Evolutionary conservation across 2,888 invertebrate genomes (phyloP), one percentile per base, ranked within the genome.

Genomic region (Crematogaster levior): DNA sequence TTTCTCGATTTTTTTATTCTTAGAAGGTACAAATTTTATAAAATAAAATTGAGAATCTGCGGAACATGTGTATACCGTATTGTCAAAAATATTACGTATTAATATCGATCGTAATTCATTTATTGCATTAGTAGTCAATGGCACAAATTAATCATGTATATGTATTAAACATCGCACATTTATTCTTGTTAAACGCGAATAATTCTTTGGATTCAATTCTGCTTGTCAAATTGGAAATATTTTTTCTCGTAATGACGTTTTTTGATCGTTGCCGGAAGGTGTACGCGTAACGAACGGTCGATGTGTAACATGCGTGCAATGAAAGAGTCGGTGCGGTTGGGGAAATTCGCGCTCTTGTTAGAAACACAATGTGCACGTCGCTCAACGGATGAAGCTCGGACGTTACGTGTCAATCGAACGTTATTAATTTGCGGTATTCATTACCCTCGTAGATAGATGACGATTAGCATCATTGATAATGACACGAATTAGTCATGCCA

Each of bases 361-460:
- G 77, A 43, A 70, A 79, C 43, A 79, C 77, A 70, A 79, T 79
- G 70, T 79, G 56, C 77, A 79, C 77, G 70, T 79, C 70, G 56
- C 21, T 68, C 70, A 70, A 27, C 51, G 70, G 77, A 79, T 79
- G 77, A 79, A 70, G 56, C 77, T 79, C 56, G 77, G 56, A 79
- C 70, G 77, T 77, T 53, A 77, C 68, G 48, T 72, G 80, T 80
- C 80, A 72, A 72, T 80, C 72, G 80, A 70, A 56, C 73, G 73
- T 72, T 80, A 83, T 77, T 79, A 79, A 82, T 79, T 79, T 60
- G 81, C 66, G 79, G 82, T 79, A 79, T 79, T 73, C 75, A 79
- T 75, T 79, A 74, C 63, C 73, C 51, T 79, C 68, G 68, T 34
- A 68, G 68, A 68, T 79, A 79, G 77, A 68, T 70, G 75, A 75